Evolutionary conservation across 2,888 invertebrate species (phyloP).

Genomic region (Theretra japonica): DNA sequence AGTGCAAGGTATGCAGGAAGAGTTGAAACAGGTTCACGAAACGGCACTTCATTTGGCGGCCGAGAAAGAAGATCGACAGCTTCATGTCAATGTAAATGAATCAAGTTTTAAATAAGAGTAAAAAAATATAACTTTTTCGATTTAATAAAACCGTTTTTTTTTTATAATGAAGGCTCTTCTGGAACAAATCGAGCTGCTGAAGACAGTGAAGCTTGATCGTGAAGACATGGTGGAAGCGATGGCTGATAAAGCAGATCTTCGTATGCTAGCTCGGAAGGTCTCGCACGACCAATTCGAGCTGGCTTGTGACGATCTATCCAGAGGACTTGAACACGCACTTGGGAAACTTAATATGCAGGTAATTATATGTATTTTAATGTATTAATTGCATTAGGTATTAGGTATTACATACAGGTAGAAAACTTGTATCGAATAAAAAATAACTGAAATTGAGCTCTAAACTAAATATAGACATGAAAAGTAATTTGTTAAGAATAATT

Average conservation of each 20-base stretch:
- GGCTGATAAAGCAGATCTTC: conserved; percentile 90
- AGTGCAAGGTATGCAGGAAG: conserved; percentile 73
- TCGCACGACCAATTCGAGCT: conserved; percentile 89
- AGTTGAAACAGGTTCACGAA: conserved; percentile 69
- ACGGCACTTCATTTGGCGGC: conserved; percentile 77
- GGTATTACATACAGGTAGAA: no score
- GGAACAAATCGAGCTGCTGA: conserved; percentile 87
- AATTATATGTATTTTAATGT: not conserved
- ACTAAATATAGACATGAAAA: not conserved
- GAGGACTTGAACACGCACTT: conserved; percentile 86
- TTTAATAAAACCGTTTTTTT: no score
- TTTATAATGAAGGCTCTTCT: conserved; percentile 75
- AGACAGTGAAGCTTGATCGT: conserved; percentile 88
- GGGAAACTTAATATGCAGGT: conserved; percentile 86
- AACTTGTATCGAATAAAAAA: no score
- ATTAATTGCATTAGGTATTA: no score
- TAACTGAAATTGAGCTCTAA: no score
- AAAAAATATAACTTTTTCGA: no score
- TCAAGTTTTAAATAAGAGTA: conserved; percentile 31
- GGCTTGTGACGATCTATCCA: conserved; percentile 87
- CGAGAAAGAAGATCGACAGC: conserved; percentile 83
- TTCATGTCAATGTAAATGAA: conserved; percentile 85
- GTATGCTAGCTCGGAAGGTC: conserved; percentile 88
- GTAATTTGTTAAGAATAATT: not conserved
- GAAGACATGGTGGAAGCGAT: conserved; percentile 89